Conservation (phyloP, 2,797 vertebrate genomes). For the Crenichthys baileyi region DNA sequence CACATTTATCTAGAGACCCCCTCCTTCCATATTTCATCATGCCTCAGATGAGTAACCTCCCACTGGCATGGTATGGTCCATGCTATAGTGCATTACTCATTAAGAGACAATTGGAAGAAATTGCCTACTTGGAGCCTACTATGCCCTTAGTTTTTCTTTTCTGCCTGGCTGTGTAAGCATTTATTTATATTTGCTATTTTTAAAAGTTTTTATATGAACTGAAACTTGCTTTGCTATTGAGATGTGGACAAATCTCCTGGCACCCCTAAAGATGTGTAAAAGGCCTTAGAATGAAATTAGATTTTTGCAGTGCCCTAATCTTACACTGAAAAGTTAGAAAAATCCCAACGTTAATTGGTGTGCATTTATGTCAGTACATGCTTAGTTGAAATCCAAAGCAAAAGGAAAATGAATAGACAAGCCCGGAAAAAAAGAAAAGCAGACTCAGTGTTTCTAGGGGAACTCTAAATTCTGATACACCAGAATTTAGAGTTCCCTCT, state of each 20-base stretch:
- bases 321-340: background rate
- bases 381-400: no score
- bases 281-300: background rate
- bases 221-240: background rate
- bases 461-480: no score
- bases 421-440: no score
- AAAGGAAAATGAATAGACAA: no score
- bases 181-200: background rate
- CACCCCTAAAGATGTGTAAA: background rate
- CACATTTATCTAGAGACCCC: background rate
- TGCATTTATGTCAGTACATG: background rate
- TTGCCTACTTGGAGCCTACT: background rate
- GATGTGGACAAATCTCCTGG: background rate
- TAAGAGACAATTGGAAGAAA: conserved; percentile 1
- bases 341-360: background rate
- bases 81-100: background rate
- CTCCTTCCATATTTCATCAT: background rate
- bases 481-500: no score
- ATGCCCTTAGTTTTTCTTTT: background rate
- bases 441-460: no score
- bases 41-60: conserved; percentile 5
- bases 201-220: background rate
- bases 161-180: background rate
- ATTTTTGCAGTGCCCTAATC: background rate
- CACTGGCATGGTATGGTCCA: background rate